A percentile compares a stretch with the other conserved stretches of the same genome.
Conservation (phyloP, 2,113 vertebrate species). For the Antidorcas marsupialis region DNA sequence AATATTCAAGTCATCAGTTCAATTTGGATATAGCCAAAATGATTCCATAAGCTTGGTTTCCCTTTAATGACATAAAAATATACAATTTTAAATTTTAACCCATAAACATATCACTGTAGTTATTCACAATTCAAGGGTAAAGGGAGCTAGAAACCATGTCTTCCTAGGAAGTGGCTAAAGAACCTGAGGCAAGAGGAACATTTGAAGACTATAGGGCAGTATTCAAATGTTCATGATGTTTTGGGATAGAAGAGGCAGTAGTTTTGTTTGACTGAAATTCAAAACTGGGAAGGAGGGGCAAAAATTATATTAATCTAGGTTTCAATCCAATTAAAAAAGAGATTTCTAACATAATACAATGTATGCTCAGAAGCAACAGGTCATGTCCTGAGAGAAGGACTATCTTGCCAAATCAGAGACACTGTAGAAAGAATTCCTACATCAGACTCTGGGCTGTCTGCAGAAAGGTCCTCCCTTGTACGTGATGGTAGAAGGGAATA, state of each 20-base stretch:
- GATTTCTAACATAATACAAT: not conserved
- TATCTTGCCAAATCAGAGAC: not conserved
- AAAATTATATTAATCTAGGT: not conserved
- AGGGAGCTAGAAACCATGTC: not conserved
- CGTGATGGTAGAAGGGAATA: not conserved
- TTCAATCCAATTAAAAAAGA: not conserved
- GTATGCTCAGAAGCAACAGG: not conserved
- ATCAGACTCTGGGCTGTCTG: not conserved
- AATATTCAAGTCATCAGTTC: not conserved
- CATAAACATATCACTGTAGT: not conserved
- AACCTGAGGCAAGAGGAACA: not conserved
- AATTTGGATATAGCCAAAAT: not conserved
- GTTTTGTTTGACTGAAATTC: not conserved
- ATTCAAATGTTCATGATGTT: not conserved
- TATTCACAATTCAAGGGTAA: not conserved
- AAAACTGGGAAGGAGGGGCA: not conserved
- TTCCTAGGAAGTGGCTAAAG: not conserved
- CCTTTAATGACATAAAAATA: not conserved
- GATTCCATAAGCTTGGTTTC: not conserved
- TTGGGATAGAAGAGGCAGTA: not conserved
- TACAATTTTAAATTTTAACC: not conserved
- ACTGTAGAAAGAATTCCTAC: not conserved
- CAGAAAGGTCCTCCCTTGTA: not conserved
- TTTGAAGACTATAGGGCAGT: not conserved
- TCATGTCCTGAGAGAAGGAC: not conserved